phyloP scores from a whole-genome alignment of 2,797 vertebrate species.

The Eurystomus glaucurus region DNA sequence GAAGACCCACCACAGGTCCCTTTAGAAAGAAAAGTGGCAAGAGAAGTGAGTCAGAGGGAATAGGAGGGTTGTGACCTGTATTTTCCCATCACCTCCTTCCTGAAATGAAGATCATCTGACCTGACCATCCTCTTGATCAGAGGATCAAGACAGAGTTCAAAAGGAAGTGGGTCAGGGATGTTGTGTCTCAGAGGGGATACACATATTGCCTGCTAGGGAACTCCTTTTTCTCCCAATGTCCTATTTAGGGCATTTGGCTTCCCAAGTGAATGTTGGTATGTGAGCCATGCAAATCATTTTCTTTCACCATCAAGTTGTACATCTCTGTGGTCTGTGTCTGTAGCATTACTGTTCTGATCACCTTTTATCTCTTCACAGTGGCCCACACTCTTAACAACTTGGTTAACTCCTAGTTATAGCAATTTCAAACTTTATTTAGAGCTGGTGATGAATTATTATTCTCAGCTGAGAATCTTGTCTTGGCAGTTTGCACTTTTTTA shows the following conservation, averaged over 20 bases:
- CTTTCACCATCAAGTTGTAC: neutral
- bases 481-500: neutral
- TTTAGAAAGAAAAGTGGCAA: neutral
- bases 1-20: neutral
- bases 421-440: neutral
- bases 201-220: neutral
- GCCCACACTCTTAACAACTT: neutral
- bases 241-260: slow-evolving; percentile 54
- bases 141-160: neutral
- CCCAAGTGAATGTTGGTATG: slow-evolving; percentile 15
- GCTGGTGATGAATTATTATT: neutral
- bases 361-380: neutral
- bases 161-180: neutral
- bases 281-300: neutral
- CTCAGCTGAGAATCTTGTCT: neutral
- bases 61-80: neutral
- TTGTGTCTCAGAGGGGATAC: neutral
- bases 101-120: neutral
- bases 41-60: neutral
- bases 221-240: neutral
- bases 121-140: neutral
- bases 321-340: neutral
- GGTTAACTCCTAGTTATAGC: neutral
- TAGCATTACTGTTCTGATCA: neutral
- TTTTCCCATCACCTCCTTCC: neutral